phyloP scores from a whole-genome alignment of 2,797 vertebrate genomes.

The Gobio occitaniae region DNA sequence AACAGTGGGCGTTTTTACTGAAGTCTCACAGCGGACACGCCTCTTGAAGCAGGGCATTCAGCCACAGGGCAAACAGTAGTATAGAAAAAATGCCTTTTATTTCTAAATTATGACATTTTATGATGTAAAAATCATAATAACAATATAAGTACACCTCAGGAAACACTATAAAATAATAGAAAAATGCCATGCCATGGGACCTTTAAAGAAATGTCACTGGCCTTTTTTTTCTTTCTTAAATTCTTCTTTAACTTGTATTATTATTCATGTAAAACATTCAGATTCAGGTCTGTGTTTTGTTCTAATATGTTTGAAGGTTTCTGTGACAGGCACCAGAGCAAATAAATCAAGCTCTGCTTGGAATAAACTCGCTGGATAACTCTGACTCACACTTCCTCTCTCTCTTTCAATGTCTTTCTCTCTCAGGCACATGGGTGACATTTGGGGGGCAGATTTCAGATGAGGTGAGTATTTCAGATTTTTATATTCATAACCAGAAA shows the following conservation, averaged over 20 bases:
- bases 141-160: no score
- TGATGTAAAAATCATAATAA: no score
- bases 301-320: conserved; percentile 21
- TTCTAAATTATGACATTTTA: no score
- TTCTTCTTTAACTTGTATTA: not conserved
- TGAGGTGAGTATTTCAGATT: conserved; percentile 82
- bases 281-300: not conserved
- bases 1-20: no score
- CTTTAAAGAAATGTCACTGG: not conserved
- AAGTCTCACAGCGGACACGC: no score
- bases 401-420: not conserved
- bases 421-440: conserved; percentile 95
- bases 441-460: conserved; percentile 98
- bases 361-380: not conserved
- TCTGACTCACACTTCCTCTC: conserved; percentile 10
- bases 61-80: no score
- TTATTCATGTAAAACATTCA: conserved; percentile 18
- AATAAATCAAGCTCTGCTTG: not conserved
- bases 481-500: not conserved
- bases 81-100: no score
- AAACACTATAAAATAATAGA: no score
- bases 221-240: not conserved
- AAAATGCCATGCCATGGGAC: not conserved
- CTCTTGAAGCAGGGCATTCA: no score
- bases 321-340: conserved; percentile 14